Evolutionary conservation across 2,888 invertebrate species (phyloP), one percentile per base, ranked within the genome.

Genomic region (Poecilus cupreus): DNA sequence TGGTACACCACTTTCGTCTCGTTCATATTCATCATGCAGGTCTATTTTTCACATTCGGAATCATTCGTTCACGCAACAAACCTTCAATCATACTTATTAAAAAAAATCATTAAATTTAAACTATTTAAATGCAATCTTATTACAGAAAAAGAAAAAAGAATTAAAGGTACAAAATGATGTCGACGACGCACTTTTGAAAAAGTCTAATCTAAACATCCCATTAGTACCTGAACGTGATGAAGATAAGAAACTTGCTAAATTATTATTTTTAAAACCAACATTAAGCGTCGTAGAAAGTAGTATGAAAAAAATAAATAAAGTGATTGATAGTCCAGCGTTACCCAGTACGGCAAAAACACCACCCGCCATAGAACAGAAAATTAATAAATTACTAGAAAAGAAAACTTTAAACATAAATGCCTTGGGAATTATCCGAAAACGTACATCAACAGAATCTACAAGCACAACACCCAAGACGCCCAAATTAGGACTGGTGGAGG

Each of bases 151-250:
- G 85, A 95, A 95, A 89, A 94, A 94, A 85, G 95, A 96, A 86
- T 86, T 96, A 0, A 94, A 95, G 87, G 91, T 91, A 18, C 90
- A 92, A 57, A 92, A 93, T 84, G 92, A 92, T 4, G 90, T 92
- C 68, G 96, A 97, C 86, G 91, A 93, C 75, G 91, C 92, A 10
- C 90, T 98, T 6, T 88, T 96, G 57, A 92, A 93, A 54, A 96
- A 93, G 87, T 93, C 94, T 26, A 95, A 96, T 13, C 89, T 98
- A 18, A 93, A 94, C 85, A 95, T 98, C 51, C 90, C 92, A 6
- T 90, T 98, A 3, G 89, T 97, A 0, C 93, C 94, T 0, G 98
- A 98, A 89, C 91, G 91, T 18, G 93, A 94, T 76, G 95, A 96
- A 82, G 98, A 98, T 87, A 91, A 92, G 76, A 93, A 93, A 87